Conservation (phyloP, 2,888 invertebrate species). For the Argyresthia goedartella region DNA sequence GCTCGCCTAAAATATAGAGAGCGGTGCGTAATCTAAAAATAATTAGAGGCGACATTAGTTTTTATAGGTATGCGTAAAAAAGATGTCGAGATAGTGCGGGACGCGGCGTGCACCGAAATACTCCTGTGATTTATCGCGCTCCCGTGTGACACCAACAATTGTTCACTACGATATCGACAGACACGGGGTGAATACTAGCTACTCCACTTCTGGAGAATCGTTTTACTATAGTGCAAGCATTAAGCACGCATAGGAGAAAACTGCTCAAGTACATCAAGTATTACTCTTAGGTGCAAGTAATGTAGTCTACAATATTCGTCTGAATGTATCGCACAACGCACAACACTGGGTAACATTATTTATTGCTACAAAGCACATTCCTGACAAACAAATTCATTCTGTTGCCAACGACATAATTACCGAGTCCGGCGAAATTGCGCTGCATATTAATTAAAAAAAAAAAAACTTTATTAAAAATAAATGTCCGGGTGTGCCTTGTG, state of each 20-base stretch:
- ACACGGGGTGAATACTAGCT: slow-evolving; percentile 32
- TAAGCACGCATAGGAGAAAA: too few species aligned
- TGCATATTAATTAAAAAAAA: slow-evolving; percentile 37
- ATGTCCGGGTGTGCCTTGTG: slow-evolving; percentile 38
- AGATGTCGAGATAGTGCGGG: slow-evolving; percentile 44
- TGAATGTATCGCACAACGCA: slow-evolving; percentile 3
- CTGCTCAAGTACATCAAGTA: too few species aligned
- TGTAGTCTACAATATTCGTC: too few species aligned
- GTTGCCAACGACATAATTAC: slow-evolving; percentile 25
- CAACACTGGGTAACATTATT: slow-evolving; percentile 12
- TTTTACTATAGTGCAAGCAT: too few species aligned
- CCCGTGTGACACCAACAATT: slow-evolving; percentile 42
- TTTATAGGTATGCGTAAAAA: slow-evolving; percentile 68
- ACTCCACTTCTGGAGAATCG: too few species aligned
- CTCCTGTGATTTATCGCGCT: slow-evolving; percentile 55
- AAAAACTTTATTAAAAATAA: slow-evolving; percentile 45
- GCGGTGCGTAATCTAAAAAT: slow-evolving; percentile 70
- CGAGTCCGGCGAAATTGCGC: slow-evolving; percentile 12
- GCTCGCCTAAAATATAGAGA: slow-evolving; percentile 63
- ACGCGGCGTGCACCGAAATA: slow-evolving; percentile 57
- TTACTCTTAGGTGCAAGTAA: too few species aligned
- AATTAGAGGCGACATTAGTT: slow-evolving; percentile 69
- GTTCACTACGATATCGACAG: slow-evolving; percentile 33
- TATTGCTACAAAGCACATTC: slow-evolving; percentile 18
- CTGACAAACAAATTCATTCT: slow-evolving; percentile 20